Evolutionary conservation across 2,113 vertebrate species (phyloP).

Genomic region (Chinchilla lanigera): DNA sequence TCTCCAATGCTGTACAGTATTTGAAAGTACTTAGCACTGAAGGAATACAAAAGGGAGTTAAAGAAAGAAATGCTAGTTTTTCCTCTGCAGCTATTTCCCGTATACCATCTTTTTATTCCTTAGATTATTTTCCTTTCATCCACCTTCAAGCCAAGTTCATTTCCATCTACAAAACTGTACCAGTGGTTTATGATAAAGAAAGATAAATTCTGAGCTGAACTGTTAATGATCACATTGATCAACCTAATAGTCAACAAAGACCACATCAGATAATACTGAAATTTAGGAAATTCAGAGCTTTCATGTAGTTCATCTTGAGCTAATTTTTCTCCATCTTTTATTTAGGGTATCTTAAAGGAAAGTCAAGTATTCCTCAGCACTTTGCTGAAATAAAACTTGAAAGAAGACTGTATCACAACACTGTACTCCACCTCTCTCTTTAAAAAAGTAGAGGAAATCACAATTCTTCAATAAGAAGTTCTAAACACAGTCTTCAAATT

Average conservation of each 20-base stretch:
- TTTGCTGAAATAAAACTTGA: neutral
- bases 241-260: neutral
- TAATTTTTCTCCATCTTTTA: conserved; percentile 46
- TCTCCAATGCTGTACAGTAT: conserved; percentile 54
- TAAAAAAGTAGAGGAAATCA: neutral
- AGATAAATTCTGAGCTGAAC: conserved; percentile 33
- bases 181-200: conserved; percentile 48
- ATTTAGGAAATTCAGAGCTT: conserved; percentile 45
- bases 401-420: neutral
- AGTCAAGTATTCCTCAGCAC: neutral
- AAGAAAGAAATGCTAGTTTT: conserved; percentile 63
- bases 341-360: conserved; percentile 28
- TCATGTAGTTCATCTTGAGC: neutral
- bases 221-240: conserved; percentile 49
- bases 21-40: conserved; percentile 62
- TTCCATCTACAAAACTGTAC: conserved; percentile 30
- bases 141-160: neutral
- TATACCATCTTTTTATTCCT: conserved; percentile 10
- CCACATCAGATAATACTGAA: neutral
- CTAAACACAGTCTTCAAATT: conserved; percentile 4
- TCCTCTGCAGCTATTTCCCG: conserved; percentile 56
- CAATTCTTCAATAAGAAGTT: conserved; percentile 9
- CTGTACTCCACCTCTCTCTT: neutral
- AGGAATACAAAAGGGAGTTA: conserved; percentile 47
- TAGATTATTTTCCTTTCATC: conserved; percentile 7